A percentile compares a stretch with the other conserved stretches of the same genome.
Evolutionary conservation across 2,113 vertebrate genomes (phyloP).

Genomic region (Pygoscelis adeliae): DNA sequence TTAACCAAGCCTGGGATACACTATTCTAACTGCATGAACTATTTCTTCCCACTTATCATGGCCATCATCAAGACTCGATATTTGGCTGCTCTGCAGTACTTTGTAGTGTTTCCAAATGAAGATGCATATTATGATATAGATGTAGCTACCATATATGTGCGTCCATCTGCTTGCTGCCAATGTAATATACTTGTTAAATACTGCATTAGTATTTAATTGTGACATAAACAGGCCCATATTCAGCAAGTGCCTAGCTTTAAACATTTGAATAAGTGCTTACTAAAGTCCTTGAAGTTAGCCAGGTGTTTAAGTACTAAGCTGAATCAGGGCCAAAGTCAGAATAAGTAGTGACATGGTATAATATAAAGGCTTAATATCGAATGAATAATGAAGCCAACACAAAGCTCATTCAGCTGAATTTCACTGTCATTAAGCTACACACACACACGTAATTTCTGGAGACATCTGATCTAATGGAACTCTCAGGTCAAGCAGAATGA

Average conservation of each 20-base stretch:
- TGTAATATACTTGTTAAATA: neutral
- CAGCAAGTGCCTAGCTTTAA: neutral
- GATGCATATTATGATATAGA: neutral
- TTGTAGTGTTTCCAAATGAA: constrained; percentile 1
- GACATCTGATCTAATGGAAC: neutral
- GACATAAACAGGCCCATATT: neutral
- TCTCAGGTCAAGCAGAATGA: neutral
- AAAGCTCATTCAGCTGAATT: constrained; percentile 7
- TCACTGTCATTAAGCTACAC: neutral
- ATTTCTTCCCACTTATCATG: neutral
- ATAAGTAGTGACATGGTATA: neutral
- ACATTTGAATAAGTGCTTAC: neutral
- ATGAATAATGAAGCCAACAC: neutral
- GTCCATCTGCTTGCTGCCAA: constrained; percentile 23
- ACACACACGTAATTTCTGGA: neutral
- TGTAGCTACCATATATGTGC: neutral
- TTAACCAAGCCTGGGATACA: neutral
- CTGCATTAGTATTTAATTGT: neutral
- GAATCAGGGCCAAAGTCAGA: neutral
- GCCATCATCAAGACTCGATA: neutral
- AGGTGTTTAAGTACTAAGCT: neutral
- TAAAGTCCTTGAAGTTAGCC: neutral
- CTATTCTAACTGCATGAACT: neutral
- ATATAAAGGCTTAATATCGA: neutral
- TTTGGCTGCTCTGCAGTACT: neutral